Conservation (phyloP, 2,888 invertebrate species). For the Callyntrura guangdongensis region DNA sequence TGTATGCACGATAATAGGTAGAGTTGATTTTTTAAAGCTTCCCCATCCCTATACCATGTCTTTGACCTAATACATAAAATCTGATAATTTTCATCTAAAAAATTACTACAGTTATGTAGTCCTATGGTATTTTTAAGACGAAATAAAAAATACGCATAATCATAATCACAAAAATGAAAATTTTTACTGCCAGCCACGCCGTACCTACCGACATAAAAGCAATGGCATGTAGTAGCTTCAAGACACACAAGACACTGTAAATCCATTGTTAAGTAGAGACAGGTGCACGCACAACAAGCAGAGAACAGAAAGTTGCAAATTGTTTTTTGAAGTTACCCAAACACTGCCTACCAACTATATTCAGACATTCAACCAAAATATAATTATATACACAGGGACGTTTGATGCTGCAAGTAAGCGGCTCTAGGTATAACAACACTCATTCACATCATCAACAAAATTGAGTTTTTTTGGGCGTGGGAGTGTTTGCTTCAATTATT, state of each 20-base stretch:
- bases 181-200: background rate
- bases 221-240: constrained; percentile 20
- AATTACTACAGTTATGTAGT: background rate
- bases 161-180: background rate
- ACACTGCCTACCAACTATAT: background rate
- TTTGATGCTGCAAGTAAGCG: background rate
- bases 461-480: constrained; percentile 42
- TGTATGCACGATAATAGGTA: background rate
- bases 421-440: background rate
- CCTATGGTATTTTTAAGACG: background rate
- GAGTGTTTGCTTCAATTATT: constrained; percentile 11
- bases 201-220: background rate
- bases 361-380: background rate
- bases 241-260: background rate
- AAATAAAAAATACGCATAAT: background rate
- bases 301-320: constrained; percentile 45
- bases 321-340: background rate
- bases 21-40: constrained; percentile 11
- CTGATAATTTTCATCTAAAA: background rate
- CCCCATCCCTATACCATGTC: constrained; percentile 40
- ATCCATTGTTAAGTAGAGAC: background rate
- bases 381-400: background rate
- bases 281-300: background rate
- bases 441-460: constrained; percentile 14
- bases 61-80: constrained; percentile 26